A percentile compares a stretch with the other conserved stretches of the same genome.
Conservation (phyloP, 1,140 invertebrate genomes). For the Agrilus planipennis region DNA sequence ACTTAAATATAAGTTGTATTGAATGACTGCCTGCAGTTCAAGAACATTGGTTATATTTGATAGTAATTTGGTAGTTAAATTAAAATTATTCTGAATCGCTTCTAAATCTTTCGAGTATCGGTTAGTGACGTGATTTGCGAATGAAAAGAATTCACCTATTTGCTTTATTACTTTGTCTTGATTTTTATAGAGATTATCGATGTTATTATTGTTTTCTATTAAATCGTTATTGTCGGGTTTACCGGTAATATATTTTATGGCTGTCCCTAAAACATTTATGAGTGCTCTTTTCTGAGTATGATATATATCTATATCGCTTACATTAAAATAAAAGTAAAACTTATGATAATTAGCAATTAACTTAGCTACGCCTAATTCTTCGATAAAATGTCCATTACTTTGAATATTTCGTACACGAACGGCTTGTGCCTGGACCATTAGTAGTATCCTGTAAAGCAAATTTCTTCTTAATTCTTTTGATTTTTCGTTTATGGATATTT, state of each 20-base stretch:
- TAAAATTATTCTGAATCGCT: slow-evolving; percentile 7
- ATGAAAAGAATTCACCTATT: slow-evolving; percentile 6
- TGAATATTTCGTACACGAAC: slow-evolving; percentile 6
- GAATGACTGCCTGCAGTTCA: not conserved
- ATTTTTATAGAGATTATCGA: slow-evolving; percentile 7
- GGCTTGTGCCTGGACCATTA: not conserved
- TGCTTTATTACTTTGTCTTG: slow-evolving; percentile 3
- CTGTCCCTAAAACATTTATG: slow-evolving; percentile 7
- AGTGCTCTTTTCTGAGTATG: slow-evolving; percentile 5
- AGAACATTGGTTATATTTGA: not conserved
- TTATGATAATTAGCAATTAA: slow-evolving; percentile 10
- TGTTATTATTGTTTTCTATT: slow-evolving; percentile 8
- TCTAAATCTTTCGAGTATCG: slow-evolving; percentile 5
- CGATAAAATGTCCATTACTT: slow-evolving; percentile 10
- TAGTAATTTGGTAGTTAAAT: slow-evolving; percentile 2
- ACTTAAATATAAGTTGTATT: slow-evolving; percentile 1
- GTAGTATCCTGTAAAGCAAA: not conserved
- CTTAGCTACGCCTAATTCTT: slow-evolving; percentile 4
- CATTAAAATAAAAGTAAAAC: slow-evolving; percentile 13
- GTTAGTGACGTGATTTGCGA: slow-evolving; percentile 11
- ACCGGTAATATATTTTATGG: slow-evolving; percentile 12
- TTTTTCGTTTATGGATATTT: not conserved
- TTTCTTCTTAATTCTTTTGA: slow-evolving; percentile 2
- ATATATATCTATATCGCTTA: slow-evolving; percentile 6
- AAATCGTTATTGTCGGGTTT: slow-evolving; percentile 10